phyloP scores from a whole-genome alignment of 2,888 invertebrate genomes.

The Melieria picta region DNA sequence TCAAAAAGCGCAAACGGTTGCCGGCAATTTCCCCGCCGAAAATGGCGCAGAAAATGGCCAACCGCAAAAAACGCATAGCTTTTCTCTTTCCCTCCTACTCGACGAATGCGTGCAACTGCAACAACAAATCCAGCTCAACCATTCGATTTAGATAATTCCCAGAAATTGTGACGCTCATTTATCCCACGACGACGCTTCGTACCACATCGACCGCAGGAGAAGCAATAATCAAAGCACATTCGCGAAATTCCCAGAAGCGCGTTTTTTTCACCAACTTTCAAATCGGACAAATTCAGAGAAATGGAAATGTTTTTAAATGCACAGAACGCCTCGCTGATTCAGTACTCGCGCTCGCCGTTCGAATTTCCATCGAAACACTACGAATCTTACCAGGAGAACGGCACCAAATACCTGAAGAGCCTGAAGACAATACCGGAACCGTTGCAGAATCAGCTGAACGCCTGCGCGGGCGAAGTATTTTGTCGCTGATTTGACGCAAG shows the following conservation, averaged over 20 bases:
- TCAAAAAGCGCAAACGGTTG: too few species aligned
- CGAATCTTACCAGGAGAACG: constrained; percentile 52
- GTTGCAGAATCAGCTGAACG: constrained; percentile 42
- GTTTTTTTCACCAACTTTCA: constrained; percentile 43
- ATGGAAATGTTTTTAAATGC: constrained; percentile 18
- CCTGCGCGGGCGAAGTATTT: constrained; percentile 56
- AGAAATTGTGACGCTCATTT: too few species aligned
- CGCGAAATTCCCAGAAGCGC: constrained; percentile 28
- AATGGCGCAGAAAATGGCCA: constrained; percentile 4
- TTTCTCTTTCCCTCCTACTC: too few species aligned
- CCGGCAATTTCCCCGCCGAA: neutral
- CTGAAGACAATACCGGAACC: constrained; percentile 25
- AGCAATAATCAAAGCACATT: constrained; percentile 36
- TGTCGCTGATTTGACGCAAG: neutral
- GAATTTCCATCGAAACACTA: constrained; percentile 46
- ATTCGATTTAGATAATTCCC: too few species aligned
- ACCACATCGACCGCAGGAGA: too few species aligned
- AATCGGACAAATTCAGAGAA: constrained; percentile 39
- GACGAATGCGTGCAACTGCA: too few species aligned
- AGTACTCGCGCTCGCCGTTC: constrained; percentile 42
- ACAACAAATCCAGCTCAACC: too few species aligned
- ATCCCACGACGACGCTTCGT: too few species aligned
- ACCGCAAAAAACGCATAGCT: neutral
- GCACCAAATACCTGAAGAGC: constrained; percentile 52
- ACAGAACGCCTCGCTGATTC: constrained; percentile 9